These are phyloP conservation scores for Cremastobaeus sp. DNA, from an alignment of 2,888 invertebrate genomes.

Conservation along the genomic window DNA sequence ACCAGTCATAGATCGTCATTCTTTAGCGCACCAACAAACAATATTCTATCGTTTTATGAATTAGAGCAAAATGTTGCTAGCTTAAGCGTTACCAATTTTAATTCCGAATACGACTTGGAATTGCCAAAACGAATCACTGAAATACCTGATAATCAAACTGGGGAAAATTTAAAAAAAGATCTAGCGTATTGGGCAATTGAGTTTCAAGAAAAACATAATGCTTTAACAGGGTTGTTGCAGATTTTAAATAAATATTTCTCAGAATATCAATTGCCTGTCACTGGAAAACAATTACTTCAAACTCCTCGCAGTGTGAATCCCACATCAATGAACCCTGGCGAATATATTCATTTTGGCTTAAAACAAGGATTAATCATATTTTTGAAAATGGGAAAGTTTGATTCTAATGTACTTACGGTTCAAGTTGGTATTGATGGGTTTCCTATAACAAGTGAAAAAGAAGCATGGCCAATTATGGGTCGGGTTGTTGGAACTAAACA, in stretches of 20 bases:
- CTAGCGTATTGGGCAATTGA: too few species aligned
- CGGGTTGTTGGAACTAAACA: background rate
- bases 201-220: too few species aligned
- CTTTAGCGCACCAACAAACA: too few species aligned
- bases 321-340: background rate
- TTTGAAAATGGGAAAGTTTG: background rate
- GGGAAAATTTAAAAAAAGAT: too few species aligned
- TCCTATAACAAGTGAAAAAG: background rate
- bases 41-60: too few species aligned
- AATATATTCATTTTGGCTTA: background rate
- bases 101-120: too few species aligned
- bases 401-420: background rate
- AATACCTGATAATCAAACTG: too few species aligned
- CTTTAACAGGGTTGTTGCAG: too few species aligned
- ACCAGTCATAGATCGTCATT: too few species aligned
- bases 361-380: background rate
- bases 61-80: too few species aligned
- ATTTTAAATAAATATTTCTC: background rate
- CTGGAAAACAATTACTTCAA: background rate
- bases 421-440: slow-evolving; percentile 13
- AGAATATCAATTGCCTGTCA: background rate
- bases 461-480: slow-evolving; percentile 16
- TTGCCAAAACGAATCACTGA: too few species aligned
- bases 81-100: too few species aligned
- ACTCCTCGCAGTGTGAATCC: background rate